phyloP scores from a whole-genome alignment of 2,113 vertebrate species.

The Spea bombifrons region DNA sequence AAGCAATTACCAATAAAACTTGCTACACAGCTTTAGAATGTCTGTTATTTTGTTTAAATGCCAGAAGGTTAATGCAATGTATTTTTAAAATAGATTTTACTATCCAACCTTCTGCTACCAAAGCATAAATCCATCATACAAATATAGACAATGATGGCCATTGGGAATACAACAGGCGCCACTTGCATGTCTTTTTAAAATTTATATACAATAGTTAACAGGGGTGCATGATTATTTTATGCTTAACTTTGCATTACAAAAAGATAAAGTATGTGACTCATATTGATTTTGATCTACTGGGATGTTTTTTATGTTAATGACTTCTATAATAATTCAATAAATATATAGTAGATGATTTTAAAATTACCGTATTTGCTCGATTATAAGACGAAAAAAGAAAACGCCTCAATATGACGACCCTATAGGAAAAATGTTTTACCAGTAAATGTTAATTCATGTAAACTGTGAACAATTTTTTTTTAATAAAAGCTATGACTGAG shows the following conservation, averaged over 20 bases:
- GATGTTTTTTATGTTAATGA: no score
- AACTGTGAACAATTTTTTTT: no score
- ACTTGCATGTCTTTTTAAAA: background rate
- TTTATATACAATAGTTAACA: slow-evolving; percentile 24
- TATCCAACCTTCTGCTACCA: background rate
- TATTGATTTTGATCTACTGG: slow-evolving; percentile 10
- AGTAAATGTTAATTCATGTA: no score
- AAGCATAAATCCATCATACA: slow-evolving; percentile 4
- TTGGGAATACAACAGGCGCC: slow-evolving; percentile 12
- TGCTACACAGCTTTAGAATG: background rate
- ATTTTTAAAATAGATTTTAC: slow-evolving; percentile 10
- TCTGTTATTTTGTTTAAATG: slow-evolving; percentile 11
- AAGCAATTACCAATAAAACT: no score
- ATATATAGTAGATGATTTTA: no score
- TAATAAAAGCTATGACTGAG: no score
- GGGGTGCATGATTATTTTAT: slow-evolving; percentile 35
- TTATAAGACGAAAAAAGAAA: no score
- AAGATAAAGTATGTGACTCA: slow-evolving; percentile 19
- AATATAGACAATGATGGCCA: slow-evolving; percentile 7
- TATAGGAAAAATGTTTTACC: no score
- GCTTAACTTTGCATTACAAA: slow-evolving; percentile 28
- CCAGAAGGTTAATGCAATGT: slow-evolving; percentile 1
- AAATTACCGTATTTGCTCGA: no score
- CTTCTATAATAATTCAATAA: no score
- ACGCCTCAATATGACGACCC: no score